Base-by-base conservation (phyloP, 2,113 vertebrate genomes). In the Chrysemys picta region DNA sequence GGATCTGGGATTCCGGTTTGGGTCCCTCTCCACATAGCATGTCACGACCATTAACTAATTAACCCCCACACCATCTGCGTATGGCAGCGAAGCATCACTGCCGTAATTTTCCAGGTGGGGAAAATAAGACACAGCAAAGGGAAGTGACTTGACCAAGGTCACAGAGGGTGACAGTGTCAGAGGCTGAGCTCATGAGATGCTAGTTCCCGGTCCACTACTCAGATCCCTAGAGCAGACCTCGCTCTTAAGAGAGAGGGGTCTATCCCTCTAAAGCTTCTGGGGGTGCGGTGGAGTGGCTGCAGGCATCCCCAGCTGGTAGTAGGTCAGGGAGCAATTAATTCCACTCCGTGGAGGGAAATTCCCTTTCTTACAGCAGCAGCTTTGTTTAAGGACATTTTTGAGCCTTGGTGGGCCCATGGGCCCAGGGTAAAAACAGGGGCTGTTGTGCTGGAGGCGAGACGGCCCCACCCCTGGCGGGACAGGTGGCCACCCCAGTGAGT, bases 401-500 rank as follows among this genome's bases (percentile, higher is more conserved):
- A 97, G 95, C 94, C 85, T 91, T 1, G 21, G 89, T 0, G 62
- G 93, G 96, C 90, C 93, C 93, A 24, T 31, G 42, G 54, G 94
- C 82, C 93, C 5, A 4, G 27, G 49, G 16, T 49, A 50, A 76
- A 72, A 57, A 76, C 84, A 81, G 86, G 65, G 91, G 50, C 57
- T 83, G 92, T 31, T 21, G 72, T 65, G 17, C 50, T 93, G 84
- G 85, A 80, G 82, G 82, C 52, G 0, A 2, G n/a, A 87, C 88
- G 1, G 0, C 65, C 76, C 80, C n/a, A 54, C 84, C 80, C 29
- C 42, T 88, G 80, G 83, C 45, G 19, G 78, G 94, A 93, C 96
- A 91, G 96, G 84, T 95, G 95, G 93, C 84, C 94, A 6, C 91
- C 83, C 93, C 85, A 95, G 14, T 5, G 49, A 10, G 1, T 17